Conservation (phyloP, 2,888 invertebrate genomes). For the Palloptera scutellata region DNA sequence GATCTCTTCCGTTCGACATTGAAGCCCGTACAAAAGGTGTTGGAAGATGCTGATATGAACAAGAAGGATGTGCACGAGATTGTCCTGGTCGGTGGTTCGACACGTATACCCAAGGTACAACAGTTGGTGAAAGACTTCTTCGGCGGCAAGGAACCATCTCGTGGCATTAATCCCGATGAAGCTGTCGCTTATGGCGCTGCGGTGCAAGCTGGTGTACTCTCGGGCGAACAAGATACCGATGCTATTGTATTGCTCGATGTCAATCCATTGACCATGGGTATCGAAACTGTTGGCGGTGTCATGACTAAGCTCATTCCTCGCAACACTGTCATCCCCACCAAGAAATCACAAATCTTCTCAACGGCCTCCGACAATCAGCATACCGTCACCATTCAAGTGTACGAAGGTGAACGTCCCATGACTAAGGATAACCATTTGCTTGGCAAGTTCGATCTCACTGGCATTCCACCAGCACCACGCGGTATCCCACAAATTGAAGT, state of each 20-base stretch:
- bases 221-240: constrained; percentile 94
- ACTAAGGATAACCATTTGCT: constrained; percentile 99
- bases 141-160: constrained; percentile 96
- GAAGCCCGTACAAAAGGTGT: constrained; percentile 93
- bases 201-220: constrained; percentile 97
- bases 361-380: constrained; percentile 99
- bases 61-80: constrained; percentile 99
- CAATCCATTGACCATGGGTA: constrained; percentile 98
- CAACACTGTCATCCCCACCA: constrained; percentile 99
- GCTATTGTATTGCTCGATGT: constrained; percentile 97
- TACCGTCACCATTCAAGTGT: constrained; percentile 98
- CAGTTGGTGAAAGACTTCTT: constrained; percentile 94
- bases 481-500: constrained; percentile 96
- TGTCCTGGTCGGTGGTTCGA: constrained; percentile 98
- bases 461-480: constrained; percentile 93
- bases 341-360: constrained; percentile 99
- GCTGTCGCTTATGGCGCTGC: constrained; percentile 99
- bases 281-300: constrained; percentile 99
- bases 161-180: constrained; percentile 99
- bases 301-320: constrained; percentile 99
- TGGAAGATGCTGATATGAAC: constrained; percentile 99
- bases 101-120: constrained; percentile 98
- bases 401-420: constrained; percentile 99
- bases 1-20: constrained; percentile 88
- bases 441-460: constrained; percentile 97